phyloP scores from a whole-genome alignment of 2,797 vertebrate genomes.

The Sciurus vulgaris region DNA sequence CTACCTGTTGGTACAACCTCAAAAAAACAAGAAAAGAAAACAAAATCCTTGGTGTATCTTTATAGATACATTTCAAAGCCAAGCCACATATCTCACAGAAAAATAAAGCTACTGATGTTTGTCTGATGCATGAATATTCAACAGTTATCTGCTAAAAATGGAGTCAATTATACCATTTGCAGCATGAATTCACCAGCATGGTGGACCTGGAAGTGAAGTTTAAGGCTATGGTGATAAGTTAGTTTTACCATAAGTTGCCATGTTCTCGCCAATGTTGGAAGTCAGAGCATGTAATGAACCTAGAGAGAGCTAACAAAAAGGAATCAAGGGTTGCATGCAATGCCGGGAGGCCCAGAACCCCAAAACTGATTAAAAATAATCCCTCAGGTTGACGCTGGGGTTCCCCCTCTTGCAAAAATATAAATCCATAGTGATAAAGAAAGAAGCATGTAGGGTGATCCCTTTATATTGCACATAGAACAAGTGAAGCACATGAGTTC shows the following conservation, averaged over 20 bases:
- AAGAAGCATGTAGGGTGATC: conserved; percentile 45
- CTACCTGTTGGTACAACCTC: not conserved
- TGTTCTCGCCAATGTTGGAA: not conserved
- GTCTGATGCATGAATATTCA: conserved; percentile 4
- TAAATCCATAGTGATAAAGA: not conserved
- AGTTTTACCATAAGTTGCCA: not conserved
- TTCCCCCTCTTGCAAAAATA: not conserved
- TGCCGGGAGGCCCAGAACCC: not conserved
- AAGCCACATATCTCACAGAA: conserved; percentile 5
- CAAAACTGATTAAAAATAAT: conserved; percentile 53
- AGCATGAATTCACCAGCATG: not conserved
- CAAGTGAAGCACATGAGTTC: conserved; percentile 7
- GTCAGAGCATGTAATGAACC: not conserved
- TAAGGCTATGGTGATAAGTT: not conserved
- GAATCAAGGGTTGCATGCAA: not conserved
- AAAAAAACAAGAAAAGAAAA: not conserved
- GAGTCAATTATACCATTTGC: not conserved
- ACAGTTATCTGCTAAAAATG: conserved; percentile 37
- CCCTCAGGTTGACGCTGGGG: not conserved
- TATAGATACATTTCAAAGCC: conserved; percentile 65
- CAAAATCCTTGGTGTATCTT: conserved; percentile 42
- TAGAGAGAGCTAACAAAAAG: conserved; percentile 30
- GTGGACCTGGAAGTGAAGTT: conserved; percentile 45
- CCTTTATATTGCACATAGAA: not conserved
- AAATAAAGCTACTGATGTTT: not conserved